Conservation (phyloP, 1,140 invertebrate genomes). For the Acromyrmex echinatior region DNA sequence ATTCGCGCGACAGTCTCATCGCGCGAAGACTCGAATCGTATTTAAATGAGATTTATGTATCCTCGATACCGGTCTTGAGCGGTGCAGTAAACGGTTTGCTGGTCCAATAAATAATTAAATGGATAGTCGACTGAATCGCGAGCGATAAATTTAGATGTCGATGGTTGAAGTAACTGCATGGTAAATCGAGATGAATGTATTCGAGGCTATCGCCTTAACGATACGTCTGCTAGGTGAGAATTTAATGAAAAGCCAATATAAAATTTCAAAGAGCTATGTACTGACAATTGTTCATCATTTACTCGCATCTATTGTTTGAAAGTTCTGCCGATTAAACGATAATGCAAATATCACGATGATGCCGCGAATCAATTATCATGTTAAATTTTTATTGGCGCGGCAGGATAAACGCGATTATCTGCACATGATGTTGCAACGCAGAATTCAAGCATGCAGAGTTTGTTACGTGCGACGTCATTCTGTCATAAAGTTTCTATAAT, state of each 20-base stretch:
- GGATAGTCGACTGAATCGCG: constrained; percentile 18
- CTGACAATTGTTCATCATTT: constrained; percentile 20
- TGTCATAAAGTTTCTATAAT: constrained; percentile 12
- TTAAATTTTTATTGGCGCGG: constrained; percentile 4
- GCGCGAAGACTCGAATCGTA: constrained; percentile 57
- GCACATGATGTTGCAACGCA: constrained; percentile 3
- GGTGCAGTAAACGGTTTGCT: constrained; percentile 55
- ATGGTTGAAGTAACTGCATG: background rate
- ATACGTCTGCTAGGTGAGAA: constrained; percentile 40
- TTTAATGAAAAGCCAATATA: constrained; percentile 53
- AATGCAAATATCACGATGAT: constrained; percentile 14
- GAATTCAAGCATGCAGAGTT: constrained; percentile 27
- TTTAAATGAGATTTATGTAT: constrained; percentile 72
- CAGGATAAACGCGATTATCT: background rate
- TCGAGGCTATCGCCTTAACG: constrained; percentile 20
- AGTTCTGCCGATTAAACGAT: constrained; percentile 43
- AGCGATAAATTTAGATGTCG: constrained; percentile 53
- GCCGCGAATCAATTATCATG: constrained; percentile 58
- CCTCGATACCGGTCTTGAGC: constrained; percentile 45
- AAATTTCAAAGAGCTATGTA: constrained; percentile 28
- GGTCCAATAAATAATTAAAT: constrained; percentile 72
- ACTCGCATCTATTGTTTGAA: background rate
- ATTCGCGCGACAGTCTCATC: constrained; percentile 17
- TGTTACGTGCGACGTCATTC: constrained; percentile 24
- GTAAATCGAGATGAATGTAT: constrained; percentile 15